Evolutionary conservation across 2,113 vertebrate genomes (phyloP).

Genomic region (Sinocyclocheilus grahami): DNA sequence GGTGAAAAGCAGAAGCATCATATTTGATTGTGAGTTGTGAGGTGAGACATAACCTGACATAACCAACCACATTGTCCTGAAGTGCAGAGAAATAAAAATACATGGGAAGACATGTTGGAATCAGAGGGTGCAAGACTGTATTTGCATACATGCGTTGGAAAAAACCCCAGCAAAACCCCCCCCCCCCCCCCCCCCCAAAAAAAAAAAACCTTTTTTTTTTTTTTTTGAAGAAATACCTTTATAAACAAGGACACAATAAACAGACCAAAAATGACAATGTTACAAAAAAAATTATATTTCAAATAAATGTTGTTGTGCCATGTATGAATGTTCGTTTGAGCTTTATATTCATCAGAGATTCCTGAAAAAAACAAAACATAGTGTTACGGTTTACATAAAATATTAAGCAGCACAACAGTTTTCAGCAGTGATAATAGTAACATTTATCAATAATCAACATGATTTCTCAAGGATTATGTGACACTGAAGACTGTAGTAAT

Average conservation of each 20-base stretch:
- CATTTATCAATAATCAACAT: not conserved
- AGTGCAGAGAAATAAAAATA: too few species aligned
- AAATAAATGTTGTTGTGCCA: not conserved
- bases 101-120: too few species aligned
- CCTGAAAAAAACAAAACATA: not conserved
- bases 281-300: not conserved
- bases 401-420: not conserved
- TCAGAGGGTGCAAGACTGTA: too few species aligned
- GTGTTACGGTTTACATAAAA: not conserved
- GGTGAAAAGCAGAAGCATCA: not conserved
- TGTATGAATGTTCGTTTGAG: not conserved
- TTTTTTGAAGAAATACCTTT: not conserved
- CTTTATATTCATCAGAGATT: not conserved
- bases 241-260: not conserved
- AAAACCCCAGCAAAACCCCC: too few species aligned
- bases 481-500: not conserved
- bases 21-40: not conserved
- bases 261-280: not conserved
- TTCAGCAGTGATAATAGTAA: not conserved
- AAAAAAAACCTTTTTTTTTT: not conserved
- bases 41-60: not conserved
- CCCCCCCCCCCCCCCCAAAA: too few species aligned
- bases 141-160: too few species aligned
- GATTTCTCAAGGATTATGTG: not conserved
- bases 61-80: too few species aligned